Base-by-base conservation (phyloP, 2,888 invertebrate genomes). In the Drosophila affinis region DNA sequence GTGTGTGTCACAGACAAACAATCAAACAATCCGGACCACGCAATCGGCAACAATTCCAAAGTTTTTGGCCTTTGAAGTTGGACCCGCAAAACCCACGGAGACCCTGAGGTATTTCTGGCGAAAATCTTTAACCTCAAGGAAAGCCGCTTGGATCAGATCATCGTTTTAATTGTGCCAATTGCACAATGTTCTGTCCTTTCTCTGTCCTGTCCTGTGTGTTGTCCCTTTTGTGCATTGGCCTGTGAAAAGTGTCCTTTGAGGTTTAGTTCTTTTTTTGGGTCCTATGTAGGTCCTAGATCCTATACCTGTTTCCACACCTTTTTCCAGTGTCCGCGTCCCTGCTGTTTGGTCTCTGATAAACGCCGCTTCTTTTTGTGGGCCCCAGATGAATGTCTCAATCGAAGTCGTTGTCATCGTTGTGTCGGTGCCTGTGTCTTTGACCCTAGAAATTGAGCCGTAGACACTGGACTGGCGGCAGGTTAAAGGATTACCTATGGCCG, bases 181-280 rank as follows among this genome's bases (percentile, higher is more conserved):
- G 81, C 87, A 83, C 88, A 85, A 87, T 83, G 21, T 47, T 48
- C 44, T 34, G 34, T 21, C 21, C 21, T 21, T 1, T 21, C 12
- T 45, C 12, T 34, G 2, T 4, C 12, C 27, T 27, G 27, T 32
- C 9, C 0, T 32, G 32, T 39, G 39, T 32, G 44, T 72, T 62
- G 46, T 65, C 47, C 73, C 82, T 34, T 78, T 79, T 85, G 85
- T 88, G 79, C 87, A 65, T 48, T 76, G 71, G 69, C 68, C 73
- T 76, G 81, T 83, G 65, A 81, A 88, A 39, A 85, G 65, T 87
- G 89, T 85, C 85, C 85, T 85, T 85, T 85, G 84, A 81, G 87
- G 81, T 79, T 54, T 62, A 61, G 63, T 57, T 64, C 53, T 39
- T 27, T 27, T 29, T 54, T 34, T 57, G 18, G 47, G 14, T 29